Conservation (phyloP, 2,797 vertebrate genomes). For the Pseudotriccus pelzelni region DNA sequence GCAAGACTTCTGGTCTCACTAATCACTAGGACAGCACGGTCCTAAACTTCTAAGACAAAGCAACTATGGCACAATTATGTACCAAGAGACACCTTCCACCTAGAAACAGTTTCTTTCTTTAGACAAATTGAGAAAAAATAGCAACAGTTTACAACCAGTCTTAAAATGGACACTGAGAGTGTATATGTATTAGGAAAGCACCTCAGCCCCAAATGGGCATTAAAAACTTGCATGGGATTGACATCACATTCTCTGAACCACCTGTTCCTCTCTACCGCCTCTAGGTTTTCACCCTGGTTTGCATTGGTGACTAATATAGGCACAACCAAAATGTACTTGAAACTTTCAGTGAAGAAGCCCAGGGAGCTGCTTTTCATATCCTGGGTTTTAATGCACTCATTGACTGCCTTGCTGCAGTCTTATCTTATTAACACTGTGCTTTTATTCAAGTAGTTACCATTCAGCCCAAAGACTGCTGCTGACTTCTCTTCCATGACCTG, state of each 20-base stretch:
- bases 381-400: background rate
- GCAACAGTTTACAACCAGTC: background rate
- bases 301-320: background rate
- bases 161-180: background rate
- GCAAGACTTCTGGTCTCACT: background rate
- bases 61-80: background rate
- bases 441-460: background rate
- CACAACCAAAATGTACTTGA: background rate
- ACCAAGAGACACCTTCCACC: background rate
- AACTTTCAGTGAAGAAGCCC: background rate
- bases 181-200: background rate
- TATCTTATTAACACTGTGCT: background rate
- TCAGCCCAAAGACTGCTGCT: background rate
- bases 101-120: background rate
- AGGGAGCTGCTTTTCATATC: background rate
- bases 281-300: background rate
- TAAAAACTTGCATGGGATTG: background rate
- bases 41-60: background rate
- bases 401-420: background rate
- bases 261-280: background rate
- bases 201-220: background rate
- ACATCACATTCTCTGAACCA: background rate
- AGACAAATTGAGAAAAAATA: background rate
- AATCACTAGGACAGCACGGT: rapidly evolving
- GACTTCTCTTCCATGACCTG: background rate